Percentiles rank a stretch among this genome's conserved stretches.
Conservation (phyloP, 2,888 invertebrate genomes). For the Carterocephalus palaemon region DNA sequence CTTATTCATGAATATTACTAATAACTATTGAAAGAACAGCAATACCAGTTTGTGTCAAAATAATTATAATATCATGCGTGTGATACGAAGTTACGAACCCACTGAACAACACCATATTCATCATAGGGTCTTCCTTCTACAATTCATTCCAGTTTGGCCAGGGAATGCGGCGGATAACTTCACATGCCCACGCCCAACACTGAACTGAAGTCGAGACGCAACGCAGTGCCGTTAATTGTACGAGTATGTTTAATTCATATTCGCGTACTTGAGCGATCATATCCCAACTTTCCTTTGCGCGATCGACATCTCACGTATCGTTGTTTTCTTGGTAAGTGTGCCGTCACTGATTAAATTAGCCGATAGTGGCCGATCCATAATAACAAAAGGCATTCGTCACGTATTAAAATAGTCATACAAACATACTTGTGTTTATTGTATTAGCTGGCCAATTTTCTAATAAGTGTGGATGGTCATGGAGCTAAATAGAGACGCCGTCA, state of each 20-base stretch:
- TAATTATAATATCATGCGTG: too few species aligned
- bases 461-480: constrained; percentile 39
- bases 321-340: constrained; percentile 16
- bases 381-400: constrained; percentile 2
- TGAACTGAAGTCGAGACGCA: too few species aligned
- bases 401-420: constrained; percentile 10
- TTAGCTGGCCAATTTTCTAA: constrained; percentile 21
- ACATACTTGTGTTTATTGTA: constrained; percentile 6
- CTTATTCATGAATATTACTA: too few species aligned
- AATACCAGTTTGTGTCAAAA: too few species aligned
- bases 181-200: too few species aligned
- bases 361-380: constrained; percentile 16
- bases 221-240: neutral
- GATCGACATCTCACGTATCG: constrained; percentile 5
- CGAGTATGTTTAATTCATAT: constrained; percentile 3
- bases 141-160: too few species aligned
- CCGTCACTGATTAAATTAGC: constrained; percentile 18
- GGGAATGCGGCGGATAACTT: too few species aligned
- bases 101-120: too few species aligned
- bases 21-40: too few species aligned
- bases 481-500: constrained; percentile 53
- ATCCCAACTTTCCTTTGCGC: constrained; percentile 8
- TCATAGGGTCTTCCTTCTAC: too few species aligned
- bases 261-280: neutral
- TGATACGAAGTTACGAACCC: too few species aligned